Conservation (phyloP, 2,888 invertebrate genomes). For the Habroteleia sp. region DNA sequence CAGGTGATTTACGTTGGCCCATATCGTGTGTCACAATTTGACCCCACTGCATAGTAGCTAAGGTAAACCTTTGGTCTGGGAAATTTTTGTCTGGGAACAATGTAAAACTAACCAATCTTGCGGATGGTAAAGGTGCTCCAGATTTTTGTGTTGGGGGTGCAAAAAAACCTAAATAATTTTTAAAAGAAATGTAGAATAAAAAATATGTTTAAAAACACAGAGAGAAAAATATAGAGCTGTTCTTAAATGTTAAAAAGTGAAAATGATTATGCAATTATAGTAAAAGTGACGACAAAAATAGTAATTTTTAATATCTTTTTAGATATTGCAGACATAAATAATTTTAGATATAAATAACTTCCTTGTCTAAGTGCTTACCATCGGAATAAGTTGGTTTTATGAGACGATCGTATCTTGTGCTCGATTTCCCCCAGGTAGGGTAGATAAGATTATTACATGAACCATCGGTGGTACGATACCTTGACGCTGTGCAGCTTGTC, state of each 20-base stretch:
- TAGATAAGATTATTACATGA: constrained; percentile 95
- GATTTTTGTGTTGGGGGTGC: too few species aligned
- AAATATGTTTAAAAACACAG: too few species aligned
- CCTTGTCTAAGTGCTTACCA: constrained; percentile 81
- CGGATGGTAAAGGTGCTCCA: constrained; percentile 86
- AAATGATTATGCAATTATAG: too few species aligned
- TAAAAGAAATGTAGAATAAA: too few species aligned
- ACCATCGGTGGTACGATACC: constrained; percentile 93
- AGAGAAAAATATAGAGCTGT: too few species aligned
- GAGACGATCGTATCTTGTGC: constrained; percentile 86
- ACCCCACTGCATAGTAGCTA: constrained; percentile 90
- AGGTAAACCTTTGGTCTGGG: constrained; percentile 87
- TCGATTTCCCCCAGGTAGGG: constrained; percentile 91
- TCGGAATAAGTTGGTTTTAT: constrained; percentile 86
- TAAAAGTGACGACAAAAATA: too few species aligned
- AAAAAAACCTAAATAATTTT: too few species aligned
- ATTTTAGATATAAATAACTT: too few species aligned
- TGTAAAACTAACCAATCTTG: constrained; percentile 86
- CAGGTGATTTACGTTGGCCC: too few species aligned
- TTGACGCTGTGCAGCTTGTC: constrained; percentile 81
- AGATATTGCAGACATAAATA: too few species aligned
- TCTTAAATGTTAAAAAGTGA: too few species aligned
- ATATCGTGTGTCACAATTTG: constrained; percentile 91
- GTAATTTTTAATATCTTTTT: too few species aligned
- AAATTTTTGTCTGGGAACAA: constrained; percentile 87